Conservation (phyloP, 2,113 vertebrate genomes). For the Silurus meridionalis region DNA sequence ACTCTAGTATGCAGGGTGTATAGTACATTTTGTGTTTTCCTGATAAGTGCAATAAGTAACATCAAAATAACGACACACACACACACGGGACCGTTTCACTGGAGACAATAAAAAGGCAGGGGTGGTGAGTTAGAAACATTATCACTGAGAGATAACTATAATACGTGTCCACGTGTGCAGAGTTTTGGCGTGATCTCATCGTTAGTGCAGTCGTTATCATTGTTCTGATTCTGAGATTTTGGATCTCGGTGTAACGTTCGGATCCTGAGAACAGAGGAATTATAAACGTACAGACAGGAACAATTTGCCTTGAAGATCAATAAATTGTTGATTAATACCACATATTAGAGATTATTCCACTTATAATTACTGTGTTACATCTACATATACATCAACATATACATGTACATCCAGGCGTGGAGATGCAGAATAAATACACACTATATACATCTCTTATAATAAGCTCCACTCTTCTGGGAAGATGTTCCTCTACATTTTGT, state of each 20-base stretch:
- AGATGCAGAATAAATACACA: too few relatives aligned
- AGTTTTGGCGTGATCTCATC: too few relatives aligned
- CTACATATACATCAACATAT: too few relatives aligned
- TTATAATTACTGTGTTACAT: not conserved
- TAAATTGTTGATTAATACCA: not conserved
- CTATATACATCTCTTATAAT: too few relatives aligned
- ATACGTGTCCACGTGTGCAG: not conserved
- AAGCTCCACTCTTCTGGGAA: too few relatives aligned
- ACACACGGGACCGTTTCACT: too few relatives aligned
- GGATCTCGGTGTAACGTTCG: not conserved
- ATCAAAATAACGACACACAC: not conserved
- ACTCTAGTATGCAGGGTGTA: not conserved
- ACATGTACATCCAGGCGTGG: too few relatives aligned
- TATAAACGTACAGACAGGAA: not conserved
- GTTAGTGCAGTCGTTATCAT: not conserved
- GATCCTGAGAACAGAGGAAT: not conserved
- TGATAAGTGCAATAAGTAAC: not conserved
- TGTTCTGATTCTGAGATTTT: not conserved
- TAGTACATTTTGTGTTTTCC: not conserved
- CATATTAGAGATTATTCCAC: not conserved
- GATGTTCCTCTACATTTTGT: too few relatives aligned
- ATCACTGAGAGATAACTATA: not conserved
- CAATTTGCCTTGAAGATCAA: not conserved
- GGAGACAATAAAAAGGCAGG: not conserved
- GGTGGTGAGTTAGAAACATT: not conserved